These are phyloP conservation scores for Trachelus troglodyta DNA, from an alignment of 2,888 invertebrate genomes.

Conservation along the genomic window DNA sequence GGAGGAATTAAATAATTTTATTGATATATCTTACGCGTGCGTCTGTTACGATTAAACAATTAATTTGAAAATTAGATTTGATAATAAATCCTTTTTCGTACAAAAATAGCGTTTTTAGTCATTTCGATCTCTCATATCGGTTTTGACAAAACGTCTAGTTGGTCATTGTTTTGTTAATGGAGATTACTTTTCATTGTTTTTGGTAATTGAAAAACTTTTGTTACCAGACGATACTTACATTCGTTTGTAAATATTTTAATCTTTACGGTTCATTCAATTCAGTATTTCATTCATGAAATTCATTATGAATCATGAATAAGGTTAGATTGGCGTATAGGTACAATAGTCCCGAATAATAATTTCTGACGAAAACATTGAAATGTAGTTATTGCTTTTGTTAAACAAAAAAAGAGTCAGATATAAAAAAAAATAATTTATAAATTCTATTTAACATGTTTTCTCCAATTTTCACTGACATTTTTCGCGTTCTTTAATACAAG, in stretches of 20 bases:
- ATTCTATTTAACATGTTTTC: neutral
- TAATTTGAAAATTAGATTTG: neutral
- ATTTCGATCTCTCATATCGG: neutral
- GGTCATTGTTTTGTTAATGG: too few relatives aligned
- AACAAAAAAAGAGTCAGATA: neutral
- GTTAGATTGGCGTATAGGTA: neutral
- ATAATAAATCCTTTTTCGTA: neutral
- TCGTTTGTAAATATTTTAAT: neutral
- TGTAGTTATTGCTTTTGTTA: neutral
- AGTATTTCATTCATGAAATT: neutral
- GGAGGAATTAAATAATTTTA: neutral
- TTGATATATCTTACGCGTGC: neutral
- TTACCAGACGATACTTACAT: neutral
- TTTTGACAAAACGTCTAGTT: neutral
- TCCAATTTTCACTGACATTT: neutral
- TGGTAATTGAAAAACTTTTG: neutral
- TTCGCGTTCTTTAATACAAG: neutral
- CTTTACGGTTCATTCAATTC: neutral
- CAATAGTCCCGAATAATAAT: neutral
- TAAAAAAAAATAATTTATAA: neutral
- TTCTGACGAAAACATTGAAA: neutral
- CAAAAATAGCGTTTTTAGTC: neutral
- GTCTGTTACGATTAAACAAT: neutral
- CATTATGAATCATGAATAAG: neutral
- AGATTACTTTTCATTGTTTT: too few relatives aligned